A percentile compares a stretch with the other conserved stretches of the same genome.
phyloP scores from a whole-genome alignment of 2,113 vertebrate species.

The Mormyrus iriodes region DNA sequence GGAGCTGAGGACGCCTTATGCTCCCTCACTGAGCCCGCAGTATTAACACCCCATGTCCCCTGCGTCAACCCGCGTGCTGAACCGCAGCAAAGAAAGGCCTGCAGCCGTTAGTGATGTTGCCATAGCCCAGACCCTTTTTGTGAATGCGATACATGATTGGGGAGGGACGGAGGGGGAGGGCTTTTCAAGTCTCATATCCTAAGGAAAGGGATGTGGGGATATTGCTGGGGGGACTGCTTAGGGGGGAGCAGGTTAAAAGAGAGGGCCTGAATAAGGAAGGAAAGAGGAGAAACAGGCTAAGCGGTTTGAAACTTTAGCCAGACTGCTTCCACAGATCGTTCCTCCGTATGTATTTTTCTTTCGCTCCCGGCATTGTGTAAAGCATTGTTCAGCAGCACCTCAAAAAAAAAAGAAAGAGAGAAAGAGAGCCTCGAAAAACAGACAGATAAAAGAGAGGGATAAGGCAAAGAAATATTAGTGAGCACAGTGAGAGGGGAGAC shows the following conservation, averaged over 20 bases:
- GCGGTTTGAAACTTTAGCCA: conserved; percentile 20
- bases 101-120: conserved; percentile 46
- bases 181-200: conserved; percentile 32
- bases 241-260: conserved; percentile 27
- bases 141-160: conserved; percentile 26
- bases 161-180: background rate
- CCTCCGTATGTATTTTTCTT: background rate
- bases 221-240: conserved; percentile 29
- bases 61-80: conserved; percentile 58
- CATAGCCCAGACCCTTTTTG: conserved; percentile 39
- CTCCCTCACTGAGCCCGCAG: conserved; percentile 57
- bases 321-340: background rate
- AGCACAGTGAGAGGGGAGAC: conserved; percentile 14
- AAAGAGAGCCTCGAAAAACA: background rate
- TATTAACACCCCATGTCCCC: conserved; percentile 63
- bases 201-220: conserved; percentile 33
- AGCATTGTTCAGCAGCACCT: background rate
- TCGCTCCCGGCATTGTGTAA: background rate
- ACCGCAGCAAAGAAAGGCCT: conserved; percentile 44
- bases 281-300: conserved; percentile 39
- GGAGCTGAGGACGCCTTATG: conserved; percentile 66
- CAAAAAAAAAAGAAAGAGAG: background rate
- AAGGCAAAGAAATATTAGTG: background rate
- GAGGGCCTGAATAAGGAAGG: conserved; percentile 45
- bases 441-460: background rate